These are phyloP conservation scores for Hyles euphorbiae DNA, from an alignment of 1,140 invertebrate genomes.

Conservation along the genomic window DNA sequence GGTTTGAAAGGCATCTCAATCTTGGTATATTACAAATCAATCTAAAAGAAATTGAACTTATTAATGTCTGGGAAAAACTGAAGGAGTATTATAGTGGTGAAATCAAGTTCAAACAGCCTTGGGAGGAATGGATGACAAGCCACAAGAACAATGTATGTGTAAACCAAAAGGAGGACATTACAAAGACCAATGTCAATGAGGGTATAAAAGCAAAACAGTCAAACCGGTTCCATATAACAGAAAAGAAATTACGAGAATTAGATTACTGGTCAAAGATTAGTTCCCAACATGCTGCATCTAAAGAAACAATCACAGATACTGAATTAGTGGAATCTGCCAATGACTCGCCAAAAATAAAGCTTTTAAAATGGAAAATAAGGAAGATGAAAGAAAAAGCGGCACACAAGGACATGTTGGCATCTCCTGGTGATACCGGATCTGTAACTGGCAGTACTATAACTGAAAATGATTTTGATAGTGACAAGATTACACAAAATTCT, in stretches of 20 bases:
- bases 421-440: no score
- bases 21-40: constrained; percentile 36
- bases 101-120: constrained; percentile 19
- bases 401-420: no score
- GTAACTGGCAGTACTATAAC: no score
- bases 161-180: constrained; percentile 17
- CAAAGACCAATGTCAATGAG: constrained; percentile 34
- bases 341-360: no score
- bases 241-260: constrained; percentile 42
- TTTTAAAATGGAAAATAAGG: no score
- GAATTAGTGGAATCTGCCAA: no score
- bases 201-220: constrained; percentile 5
- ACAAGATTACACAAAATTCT: no score
- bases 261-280: constrained; percentile 24
- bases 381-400: no score
- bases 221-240: constrained; percentile 12
- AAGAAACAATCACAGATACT: no score
- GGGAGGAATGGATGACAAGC: constrained; percentile 27
- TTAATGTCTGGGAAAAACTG: constrained; percentile 35
- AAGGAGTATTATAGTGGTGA: constrained; percentile 24
- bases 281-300: no score
- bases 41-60: constrained; percentile 19
- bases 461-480: no score
- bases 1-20: constrained; percentile 38
- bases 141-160: constrained; percentile 31